Conservation (phyloP, 2,888 invertebrate species). For the Furcula furcula region DNA sequence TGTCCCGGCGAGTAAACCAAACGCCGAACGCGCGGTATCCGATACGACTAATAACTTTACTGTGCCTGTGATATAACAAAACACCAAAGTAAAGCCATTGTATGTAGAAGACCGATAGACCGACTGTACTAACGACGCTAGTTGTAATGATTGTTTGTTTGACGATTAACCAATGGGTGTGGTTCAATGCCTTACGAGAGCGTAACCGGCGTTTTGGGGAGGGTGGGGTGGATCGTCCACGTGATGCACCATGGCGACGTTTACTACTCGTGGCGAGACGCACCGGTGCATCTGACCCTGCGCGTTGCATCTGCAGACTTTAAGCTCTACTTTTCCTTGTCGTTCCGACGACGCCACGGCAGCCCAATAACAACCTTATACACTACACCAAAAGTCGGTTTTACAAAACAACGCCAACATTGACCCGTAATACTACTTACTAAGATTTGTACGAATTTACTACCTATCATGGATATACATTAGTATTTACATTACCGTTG, state of each 20-base stretch:
- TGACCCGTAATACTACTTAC: no score
- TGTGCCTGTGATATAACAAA: slow-evolving; percentile 37
- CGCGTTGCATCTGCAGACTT: slow-evolving; percentile 40
- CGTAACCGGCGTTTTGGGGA: slow-evolving; percentile 24
- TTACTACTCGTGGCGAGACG: slow-evolving; percentile 27
- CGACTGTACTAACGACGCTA: not conserved
- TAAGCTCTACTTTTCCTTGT: slow-evolving; percentile 18
- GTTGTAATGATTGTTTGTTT: slow-evolving; percentile 16
- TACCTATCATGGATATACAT: slow-evolving; percentile 3
- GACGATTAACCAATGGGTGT: slow-evolving; percentile 42
- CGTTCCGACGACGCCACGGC: slow-evolving; percentile 1
- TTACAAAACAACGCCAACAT: slow-evolving; percentile 1
- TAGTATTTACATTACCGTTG: slow-evolving; percentile 9
- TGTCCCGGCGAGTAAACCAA: slow-evolving; percentile 29
- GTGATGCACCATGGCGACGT: slow-evolving; percentile 38
- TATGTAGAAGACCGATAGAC: not conserved
- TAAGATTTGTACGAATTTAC: no score
- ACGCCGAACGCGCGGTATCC: slow-evolving; percentile 26
- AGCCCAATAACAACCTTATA: slow-evolving; percentile 22
- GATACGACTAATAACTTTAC: slow-evolving; percentile 19
- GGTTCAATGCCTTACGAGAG: slow-evolving; percentile 46
- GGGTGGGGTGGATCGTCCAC: slow-evolving; percentile 34
- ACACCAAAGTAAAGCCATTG: slow-evolving; percentile 25
- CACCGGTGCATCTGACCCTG: slow-evolving; percentile 46
- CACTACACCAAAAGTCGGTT: slow-evolving; percentile 4